Percentiles rank a stretch among this genome's conserved stretches.
Evolutionary conservation across 2,888 invertebrate genomes (phyloP).

Genomic region (Limenitis camilla): DNA sequence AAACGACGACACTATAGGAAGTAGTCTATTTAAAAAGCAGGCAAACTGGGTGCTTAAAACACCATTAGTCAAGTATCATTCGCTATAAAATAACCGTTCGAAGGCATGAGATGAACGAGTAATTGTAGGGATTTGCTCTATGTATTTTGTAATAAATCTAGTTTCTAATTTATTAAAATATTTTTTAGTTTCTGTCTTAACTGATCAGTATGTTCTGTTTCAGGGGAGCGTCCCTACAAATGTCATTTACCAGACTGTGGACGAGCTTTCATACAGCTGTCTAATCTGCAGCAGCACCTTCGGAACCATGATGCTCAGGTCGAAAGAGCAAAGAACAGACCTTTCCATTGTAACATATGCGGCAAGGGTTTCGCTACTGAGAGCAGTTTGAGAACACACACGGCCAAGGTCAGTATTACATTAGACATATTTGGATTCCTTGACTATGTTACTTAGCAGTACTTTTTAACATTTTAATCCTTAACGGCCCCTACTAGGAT

Average conservation of each 20-base stretch:
- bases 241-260: conserved; percentile 97
- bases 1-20: conserved; percentile 1
- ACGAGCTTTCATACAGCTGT: conserved; percentile 96
- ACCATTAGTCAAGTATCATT: conserved; percentile 14
- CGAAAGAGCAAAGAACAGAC: conserved; percentile 94
- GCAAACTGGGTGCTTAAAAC: conserved; percentile 14
- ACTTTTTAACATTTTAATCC: not conserved
- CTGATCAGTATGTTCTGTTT: conserved; percentile 27
- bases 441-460: not conserved
- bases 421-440: too few species aligned
- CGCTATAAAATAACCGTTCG: conserved; percentile 12
- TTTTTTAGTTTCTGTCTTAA: too few species aligned
- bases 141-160: not conserved
- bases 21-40: conserved; percentile 10
- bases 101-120: conserved; percentile 3
- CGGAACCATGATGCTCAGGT: conserved; percentile 97
- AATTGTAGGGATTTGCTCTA: conserved; percentile 6
- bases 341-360: conserved; percentile 96
- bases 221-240: conserved; percentile 97
- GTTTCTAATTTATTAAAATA: too few species aligned
- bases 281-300: conserved; percentile 96
- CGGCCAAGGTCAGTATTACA: conserved; percentile 90
- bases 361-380: conserved; percentile 98
- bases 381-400: conserved; percentile 94
- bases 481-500: too few species aligned